Conservation (phyloP, 1,140 invertebrate species). For the Platorchestia sp. region DNA sequence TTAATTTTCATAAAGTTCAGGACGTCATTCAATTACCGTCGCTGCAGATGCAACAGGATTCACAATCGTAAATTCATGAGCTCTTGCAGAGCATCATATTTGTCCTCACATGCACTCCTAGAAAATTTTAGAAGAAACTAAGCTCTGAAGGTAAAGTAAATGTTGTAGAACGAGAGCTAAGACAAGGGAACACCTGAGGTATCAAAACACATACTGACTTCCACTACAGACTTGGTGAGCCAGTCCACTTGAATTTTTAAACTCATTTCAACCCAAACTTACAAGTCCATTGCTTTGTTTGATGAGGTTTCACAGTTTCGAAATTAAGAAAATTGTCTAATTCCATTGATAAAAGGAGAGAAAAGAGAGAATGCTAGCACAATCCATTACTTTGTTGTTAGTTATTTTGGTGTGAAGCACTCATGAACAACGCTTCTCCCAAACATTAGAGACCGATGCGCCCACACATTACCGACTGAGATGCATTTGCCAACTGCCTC, state of each 20-base stretch:
- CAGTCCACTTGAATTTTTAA: background rate
- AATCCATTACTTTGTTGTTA: background rate
- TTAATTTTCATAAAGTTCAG: too few relatives aligned
- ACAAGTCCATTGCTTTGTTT: background rate
- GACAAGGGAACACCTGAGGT: background rate
- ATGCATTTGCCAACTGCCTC: background rate
- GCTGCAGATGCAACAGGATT: too few relatives aligned
- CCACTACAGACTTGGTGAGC: background rate
- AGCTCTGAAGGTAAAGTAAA: background rate
- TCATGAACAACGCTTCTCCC: background rate
- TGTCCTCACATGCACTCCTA: background rate
- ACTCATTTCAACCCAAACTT: background rate
- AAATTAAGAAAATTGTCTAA: background rate
- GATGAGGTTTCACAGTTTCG: background rate
- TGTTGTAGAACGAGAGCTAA: background rate
- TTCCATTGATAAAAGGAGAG: background rate
- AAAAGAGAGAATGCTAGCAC: background rate
- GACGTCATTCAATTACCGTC: too few relatives aligned
- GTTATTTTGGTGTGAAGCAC: background rate
- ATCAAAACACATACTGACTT: background rate
- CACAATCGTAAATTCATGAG: background rate
- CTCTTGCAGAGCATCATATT: background rate
- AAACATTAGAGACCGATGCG: background rate
- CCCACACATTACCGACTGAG: background rate
- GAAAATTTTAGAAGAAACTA: background rate